A percentile compares a stretch with the other conserved stretches of the same genome.
phyloP scores from a whole-genome alignment of 2,797 vertebrate genomes.

The Cryptoblepharus egeriae region DNA sequence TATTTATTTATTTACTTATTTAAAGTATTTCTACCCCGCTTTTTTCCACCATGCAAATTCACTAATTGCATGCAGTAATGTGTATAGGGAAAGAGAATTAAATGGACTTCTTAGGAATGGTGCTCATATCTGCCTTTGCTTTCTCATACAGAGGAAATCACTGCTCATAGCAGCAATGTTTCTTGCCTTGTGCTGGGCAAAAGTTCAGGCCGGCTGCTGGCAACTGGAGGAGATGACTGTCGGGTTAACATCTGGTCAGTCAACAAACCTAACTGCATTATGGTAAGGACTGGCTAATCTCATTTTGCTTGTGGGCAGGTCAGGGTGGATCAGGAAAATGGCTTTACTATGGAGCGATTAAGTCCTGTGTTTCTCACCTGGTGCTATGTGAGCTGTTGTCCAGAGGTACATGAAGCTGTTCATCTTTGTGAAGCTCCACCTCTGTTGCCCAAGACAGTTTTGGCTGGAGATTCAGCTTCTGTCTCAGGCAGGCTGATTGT shows the following conservation, averaged over 20 bases:
- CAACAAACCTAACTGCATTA: slow-evolving; percentile 96
- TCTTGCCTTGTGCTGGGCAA: slow-evolving; percentile 90
- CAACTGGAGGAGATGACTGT: slow-evolving; percentile 94
- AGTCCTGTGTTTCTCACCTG: neutral
- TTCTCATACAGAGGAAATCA: slow-evolving; percentile 86
- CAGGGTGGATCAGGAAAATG: accelerated
- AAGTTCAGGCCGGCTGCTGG: slow-evolving; percentile 90
- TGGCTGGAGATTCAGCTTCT: too few relatives aligned
- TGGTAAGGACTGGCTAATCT: slow-evolving; percentile 80
- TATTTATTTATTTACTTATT: too few relatives aligned
- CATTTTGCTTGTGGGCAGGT: neutral
- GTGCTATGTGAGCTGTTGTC: too few relatives aligned
- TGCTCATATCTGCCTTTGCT: neutral
- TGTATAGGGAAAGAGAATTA: neutral
- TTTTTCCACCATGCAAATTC: too few relatives aligned
- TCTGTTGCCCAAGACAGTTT: too few relatives aligned
- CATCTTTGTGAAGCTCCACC: too few relatives aligned
- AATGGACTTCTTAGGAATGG: neutral
- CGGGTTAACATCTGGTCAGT: slow-evolving; percentile 95
- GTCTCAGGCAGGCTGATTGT: too few relatives aligned
- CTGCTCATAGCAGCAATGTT: slow-evolving; percentile 89
- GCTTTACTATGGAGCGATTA: neutral
- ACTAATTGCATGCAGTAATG: neutral
- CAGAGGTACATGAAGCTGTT: too few relatives aligned
- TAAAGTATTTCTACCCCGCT: too few relatives aligned